A percentile compares a stretch with the other conserved stretches of the same genome.
These are phyloP conservation scores for Bettongia penicillata DNA, from an alignment of 2,113 vertebrate genomes.

Conservation along the genomic window DNA sequence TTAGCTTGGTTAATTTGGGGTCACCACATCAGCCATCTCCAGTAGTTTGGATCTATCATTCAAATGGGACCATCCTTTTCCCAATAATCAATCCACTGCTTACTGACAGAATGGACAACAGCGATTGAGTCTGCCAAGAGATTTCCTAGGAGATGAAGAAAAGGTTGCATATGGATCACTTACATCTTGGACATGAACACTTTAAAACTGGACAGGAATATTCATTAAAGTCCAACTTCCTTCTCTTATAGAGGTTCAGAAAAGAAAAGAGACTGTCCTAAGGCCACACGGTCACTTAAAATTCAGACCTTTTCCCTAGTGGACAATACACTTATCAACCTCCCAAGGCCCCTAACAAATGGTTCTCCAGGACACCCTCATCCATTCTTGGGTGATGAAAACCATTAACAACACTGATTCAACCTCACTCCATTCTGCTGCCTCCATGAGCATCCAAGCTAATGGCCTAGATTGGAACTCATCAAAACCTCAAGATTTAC, in stretches of 20 bases:
- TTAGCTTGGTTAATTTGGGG: slow-evolving; percentile 10
- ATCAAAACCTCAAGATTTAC: not conserved
- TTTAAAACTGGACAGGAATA: not conserved
- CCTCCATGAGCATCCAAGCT: not conserved
- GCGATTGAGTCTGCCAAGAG: not conserved
- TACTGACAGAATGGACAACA: slow-evolving; percentile 48
- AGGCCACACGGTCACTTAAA: not conserved
- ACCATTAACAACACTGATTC: not conserved
- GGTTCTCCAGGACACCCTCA: not conserved
- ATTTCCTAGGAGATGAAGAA: not conserved
- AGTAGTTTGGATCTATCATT: not conserved
- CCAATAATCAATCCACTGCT: slow-evolving; percentile 16
- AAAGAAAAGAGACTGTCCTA: not conserved
- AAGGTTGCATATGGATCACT: not conserved
- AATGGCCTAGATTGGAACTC: not conserved
- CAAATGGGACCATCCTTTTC: not conserved
- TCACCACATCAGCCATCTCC: not conserved
- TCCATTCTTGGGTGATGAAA: not conserved
- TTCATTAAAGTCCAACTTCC: not conserved
- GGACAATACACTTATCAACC: not conserved
- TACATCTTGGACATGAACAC: not conserved
- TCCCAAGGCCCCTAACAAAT: not conserved
- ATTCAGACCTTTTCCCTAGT: not conserved
- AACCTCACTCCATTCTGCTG: not conserved
- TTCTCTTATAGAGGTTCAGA: not conserved